Evolutionary conservation across 2,113 vertebrate species (phyloP).

Genomic region (Paedocypris sp.): DNA sequence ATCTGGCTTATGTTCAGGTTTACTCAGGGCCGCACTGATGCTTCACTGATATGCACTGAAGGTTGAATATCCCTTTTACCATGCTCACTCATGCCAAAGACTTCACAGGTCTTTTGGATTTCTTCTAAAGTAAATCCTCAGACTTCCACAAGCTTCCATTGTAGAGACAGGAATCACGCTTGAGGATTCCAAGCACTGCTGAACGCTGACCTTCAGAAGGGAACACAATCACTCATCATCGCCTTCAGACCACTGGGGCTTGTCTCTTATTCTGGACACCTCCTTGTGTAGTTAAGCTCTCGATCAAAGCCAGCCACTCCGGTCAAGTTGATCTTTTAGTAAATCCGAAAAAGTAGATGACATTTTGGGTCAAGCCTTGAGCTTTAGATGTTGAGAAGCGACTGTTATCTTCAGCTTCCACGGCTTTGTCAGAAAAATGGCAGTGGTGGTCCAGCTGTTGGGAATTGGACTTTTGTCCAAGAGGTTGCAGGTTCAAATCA

Average conservation of each 20-base stretch:
- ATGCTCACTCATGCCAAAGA: background rate
- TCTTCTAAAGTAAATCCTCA: background rate
- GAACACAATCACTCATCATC: background rate
- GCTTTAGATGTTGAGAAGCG: background rate
- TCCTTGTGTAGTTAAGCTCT: background rate
- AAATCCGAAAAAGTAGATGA: background rate
- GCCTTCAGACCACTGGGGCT: background rate
- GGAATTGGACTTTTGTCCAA: too few species aligned
- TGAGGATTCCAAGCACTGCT: background rate
- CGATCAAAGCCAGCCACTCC: conserved; percentile 12
- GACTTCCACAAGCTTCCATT: background rate
- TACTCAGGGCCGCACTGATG: background rate
- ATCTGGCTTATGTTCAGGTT: background rate
- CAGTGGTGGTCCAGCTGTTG: background rate
- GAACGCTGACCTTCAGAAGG: background rate
- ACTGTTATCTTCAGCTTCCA: background rate
- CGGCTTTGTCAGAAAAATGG: background rate
- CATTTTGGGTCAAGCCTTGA: background rate
- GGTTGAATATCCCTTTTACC: background rate
- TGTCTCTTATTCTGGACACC: background rate
- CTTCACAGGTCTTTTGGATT: background rate
- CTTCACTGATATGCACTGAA: background rate
- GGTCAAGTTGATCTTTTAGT: conserved; percentile 3
- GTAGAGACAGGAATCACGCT: background rate
- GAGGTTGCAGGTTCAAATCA: too few species aligned